These are phyloP conservation scores for Gymnocheta viridis DNA, from an alignment of 2,888 invertebrate genomes.

Conservation along the genomic window DNA sequence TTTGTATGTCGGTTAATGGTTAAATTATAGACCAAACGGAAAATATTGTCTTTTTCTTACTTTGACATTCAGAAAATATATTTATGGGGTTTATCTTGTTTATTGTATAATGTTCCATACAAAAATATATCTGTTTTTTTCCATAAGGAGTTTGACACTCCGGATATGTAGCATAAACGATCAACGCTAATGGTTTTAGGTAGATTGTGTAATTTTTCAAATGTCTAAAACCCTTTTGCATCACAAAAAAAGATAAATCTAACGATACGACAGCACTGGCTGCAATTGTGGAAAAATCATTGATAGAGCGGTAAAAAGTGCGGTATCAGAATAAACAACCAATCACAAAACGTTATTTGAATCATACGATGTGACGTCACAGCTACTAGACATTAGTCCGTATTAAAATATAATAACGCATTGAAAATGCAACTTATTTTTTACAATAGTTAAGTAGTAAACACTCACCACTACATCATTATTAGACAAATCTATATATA, in stretches of 20 bases:
- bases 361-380: constrained; percentile 82
- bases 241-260: not conserved
- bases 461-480: not conserved
- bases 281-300: not conserved
- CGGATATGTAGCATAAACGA: no score
- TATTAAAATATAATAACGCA: constrained; percentile 13
- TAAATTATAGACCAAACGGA: no score
- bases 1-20: no score
- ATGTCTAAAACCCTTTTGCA: no score
- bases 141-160: no score
- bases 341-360: constrained; percentile 78
- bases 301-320: constrained; percentile 32
- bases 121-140: no score
- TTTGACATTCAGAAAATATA: no score
- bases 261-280: not conserved
- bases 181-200: no score
- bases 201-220: no score
- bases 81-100: no score
- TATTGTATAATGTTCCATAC: no score
- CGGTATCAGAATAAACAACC: constrained; percentile 73
- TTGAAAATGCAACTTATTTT: not conserved
- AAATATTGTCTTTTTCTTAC: no score
- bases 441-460: not conserved
- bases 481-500: not conserved
- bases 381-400: constrained; percentile 27